These are phyloP conservation scores for Bugulina stolonifera DNA, from an alignment of 2,888 invertebrate genomes.

Conservation along the genomic window DNA sequence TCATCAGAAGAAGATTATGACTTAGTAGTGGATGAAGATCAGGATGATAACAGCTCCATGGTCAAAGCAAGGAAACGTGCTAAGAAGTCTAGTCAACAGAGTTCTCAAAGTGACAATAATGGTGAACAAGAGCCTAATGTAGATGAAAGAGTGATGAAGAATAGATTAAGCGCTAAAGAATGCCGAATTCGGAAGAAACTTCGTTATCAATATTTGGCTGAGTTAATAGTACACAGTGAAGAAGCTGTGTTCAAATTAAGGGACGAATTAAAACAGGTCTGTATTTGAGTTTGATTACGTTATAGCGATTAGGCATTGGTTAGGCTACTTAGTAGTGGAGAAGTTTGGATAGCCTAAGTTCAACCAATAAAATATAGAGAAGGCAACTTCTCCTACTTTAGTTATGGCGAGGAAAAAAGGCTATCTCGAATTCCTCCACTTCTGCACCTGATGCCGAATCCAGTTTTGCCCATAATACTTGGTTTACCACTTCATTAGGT, in stretches of 20 bases:
- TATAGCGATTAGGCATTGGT: no score
- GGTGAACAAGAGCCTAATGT: not conserved
- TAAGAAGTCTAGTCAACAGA: not conserved
- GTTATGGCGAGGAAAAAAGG: no score
- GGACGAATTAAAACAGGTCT: slow-evolving; percentile 83
- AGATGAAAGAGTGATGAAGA: slow-evolving; percentile 63
- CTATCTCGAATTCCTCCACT: no score
- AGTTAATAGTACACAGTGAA: slow-evolving; percentile 85
- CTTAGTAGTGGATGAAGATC: not conserved
- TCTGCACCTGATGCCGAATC: no score
- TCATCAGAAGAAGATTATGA: not conserved
- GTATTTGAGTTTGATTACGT: no score
- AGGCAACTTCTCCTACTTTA: no score
- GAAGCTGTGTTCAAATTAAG: slow-evolving; percentile 80
- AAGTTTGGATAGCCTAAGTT: no score
- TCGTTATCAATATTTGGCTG: slow-evolving; percentile 92
- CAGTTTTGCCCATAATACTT: no score
- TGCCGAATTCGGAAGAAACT: slow-evolving; percentile 93
- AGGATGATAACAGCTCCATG: not conserved
- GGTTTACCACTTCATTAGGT: no score
- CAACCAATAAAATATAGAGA: no score
- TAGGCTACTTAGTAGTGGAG: no score
- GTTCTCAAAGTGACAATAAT: not conserved
- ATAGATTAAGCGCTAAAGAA: slow-evolving; percentile 93
- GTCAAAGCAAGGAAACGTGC: not conserved